Evolutionary conservation across 64 coral and sea anemone species (phyloP), one percentile per base, ranked within the genome.

Genomic region (Pocillopora damicornis): DNA sequence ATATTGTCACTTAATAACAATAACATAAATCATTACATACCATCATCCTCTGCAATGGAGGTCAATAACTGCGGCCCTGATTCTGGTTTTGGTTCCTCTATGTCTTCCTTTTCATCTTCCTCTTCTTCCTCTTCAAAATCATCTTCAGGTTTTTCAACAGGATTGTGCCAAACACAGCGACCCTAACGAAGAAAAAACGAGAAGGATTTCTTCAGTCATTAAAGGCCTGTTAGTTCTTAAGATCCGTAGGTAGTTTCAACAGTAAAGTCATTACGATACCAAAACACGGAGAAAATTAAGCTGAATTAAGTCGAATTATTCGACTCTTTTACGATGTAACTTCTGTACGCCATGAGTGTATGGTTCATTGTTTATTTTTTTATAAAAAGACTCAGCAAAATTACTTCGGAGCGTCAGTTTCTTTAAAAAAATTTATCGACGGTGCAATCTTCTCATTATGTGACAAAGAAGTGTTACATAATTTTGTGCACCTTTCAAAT

Each of bases 61-160:
- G 93, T 89, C 73, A 98, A 81, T 13, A 98, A 86, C 8, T 93
- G 78, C 11, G 96, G 96, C 15, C 96, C 96, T 10, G 90, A 90
- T 76, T 98, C 96, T 45, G 86, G 93, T 86, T 88, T 91, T 37
- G 93, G 88, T 81, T 98, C 96, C 42, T 98, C 96, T 14, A 87
- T 78, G 17, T 77, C 80, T 34, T 98, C 96, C 51, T 67, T 75
- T 58, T 98, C 96, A n/a, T 92, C 96, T 20, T 98, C 96, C 13
- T 94, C 96, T 10, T 98, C 96, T 45, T 98, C 96, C 51, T 98
- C 96, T 76, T 98, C 96, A 91, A 98, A 98, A 63, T 98, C 96
- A 58, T 98, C 93, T 73, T 98, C 96, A 60, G 76, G 86, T 88
- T 98, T 98, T 51, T 92, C 92, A n/a, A 98, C 88, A 36, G 96